Evolutionary conservation across 2,113 vertebrate species (phyloP).

Genomic region (Pipra filicauda): DNA sequence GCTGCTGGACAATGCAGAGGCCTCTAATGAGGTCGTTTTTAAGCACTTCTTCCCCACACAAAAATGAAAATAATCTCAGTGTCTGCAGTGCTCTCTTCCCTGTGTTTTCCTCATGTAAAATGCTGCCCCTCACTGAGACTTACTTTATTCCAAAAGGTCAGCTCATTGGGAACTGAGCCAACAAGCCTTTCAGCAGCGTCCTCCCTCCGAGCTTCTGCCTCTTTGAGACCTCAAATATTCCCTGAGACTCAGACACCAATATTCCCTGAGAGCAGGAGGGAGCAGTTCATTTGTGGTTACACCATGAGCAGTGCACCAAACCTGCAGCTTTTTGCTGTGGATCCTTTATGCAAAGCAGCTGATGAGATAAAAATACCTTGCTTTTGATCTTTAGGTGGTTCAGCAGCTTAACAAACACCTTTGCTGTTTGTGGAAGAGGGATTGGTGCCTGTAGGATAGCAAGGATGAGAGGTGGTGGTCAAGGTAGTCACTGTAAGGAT

Average conservation of each 20-base stretch:
- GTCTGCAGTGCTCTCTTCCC: not conserved
- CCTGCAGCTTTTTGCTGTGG: not conserved
- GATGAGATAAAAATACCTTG: not conserved
- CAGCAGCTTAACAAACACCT: not conserved
- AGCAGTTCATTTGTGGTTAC: not conserved
- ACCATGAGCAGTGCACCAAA: accelerated
- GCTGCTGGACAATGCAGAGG: not conserved
- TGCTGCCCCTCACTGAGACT: not conserved
- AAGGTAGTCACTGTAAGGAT: not conserved
- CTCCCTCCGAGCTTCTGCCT: not conserved
- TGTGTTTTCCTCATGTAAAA: accelerated
- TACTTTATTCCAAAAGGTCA: not conserved
- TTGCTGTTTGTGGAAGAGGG: not conserved
- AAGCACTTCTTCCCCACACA: not conserved
- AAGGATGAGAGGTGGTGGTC: not conserved
- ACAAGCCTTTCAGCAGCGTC: not conserved
- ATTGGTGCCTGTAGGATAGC: not conserved
- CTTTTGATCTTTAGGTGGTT: not conserved
- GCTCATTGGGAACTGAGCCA: not conserved
- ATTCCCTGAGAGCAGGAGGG: not conserved
- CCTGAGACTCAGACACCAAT: not conserved
- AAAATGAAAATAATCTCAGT: not conserved
- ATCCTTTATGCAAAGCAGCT: not conserved
- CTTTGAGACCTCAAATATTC: not conserved
- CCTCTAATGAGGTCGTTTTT: not conserved